These are phyloP conservation scores for Zoanthus gigantus DNA, from an alignment of 92 coral and sea anemone species.

Conservation along the genomic window DNA sequence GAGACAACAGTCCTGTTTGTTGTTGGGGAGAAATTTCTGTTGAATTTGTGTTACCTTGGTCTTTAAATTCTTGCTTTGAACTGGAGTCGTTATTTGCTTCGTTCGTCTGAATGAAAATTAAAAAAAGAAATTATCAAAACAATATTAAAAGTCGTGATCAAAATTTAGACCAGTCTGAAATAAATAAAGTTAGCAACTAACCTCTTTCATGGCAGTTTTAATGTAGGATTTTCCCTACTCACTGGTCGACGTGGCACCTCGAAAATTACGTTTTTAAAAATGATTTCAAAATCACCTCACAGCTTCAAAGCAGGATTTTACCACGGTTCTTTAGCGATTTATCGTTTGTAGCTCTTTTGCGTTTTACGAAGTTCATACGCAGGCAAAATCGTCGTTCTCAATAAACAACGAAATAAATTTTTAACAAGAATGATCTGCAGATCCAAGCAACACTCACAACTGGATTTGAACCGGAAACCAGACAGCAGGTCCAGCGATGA, in stretches of 20 bases:
- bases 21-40: conserved; percentile 46
- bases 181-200: conserved; percentile 46
- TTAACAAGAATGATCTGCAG: conserved; percentile 42
- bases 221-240: conserved; percentile 46
- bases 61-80: conserved; percentile 30
- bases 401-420: conserved; percentile 35
- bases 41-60: conserved; percentile 2
- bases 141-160: neutral
- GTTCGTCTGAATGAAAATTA: conserved; percentile 28
- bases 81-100: conserved; percentile 36
- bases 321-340: neutral
- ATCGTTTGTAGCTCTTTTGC: neutral
- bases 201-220: conserved; percentile 68
- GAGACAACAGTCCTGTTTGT: conserved; percentile 83
- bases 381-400: conserved; percentile 10
- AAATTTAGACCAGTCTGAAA: conserved; percentile 1
- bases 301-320: neutral
- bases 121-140: neutral
- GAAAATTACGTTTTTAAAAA: conserved; percentile 1
- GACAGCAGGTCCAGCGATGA: conserved; percentile 50
- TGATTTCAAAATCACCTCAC: neutral
- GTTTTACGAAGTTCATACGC: neutral
- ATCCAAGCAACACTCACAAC: conserved; percentile 51
- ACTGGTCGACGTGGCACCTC: conserved; percentile 49
- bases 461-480: conserved; percentile 56